phyloP scores from a whole-genome alignment of 2,888 invertebrate genomes.

The Tenthredo scrophulariae region DNA sequence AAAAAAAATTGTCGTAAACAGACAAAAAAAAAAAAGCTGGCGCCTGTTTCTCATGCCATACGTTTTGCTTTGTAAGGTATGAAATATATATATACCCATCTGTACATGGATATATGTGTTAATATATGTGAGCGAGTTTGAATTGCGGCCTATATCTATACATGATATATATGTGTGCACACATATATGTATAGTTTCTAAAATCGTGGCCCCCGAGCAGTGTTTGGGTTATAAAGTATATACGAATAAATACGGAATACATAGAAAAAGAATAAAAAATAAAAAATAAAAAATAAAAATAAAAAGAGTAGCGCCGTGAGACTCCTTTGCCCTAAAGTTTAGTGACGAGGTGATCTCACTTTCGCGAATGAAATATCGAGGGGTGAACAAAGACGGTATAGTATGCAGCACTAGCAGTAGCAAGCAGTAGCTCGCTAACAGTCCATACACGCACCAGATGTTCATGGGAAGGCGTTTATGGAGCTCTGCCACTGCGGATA shows the following conservation, averaged over 20 bases:
- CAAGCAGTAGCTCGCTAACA: neutral
- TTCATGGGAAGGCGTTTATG: neutral
- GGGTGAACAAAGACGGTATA: conserved; percentile 24
- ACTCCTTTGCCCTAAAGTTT: neutral
- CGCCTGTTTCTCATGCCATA: neutral
- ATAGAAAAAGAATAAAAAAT: too few species aligned
- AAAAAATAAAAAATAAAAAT: too few species aligned
- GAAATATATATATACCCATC: neutral
- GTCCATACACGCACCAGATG: conserved; percentile 27
- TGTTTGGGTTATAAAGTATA: too few species aligned
- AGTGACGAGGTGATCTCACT: neutral
- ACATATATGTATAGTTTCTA: neutral
- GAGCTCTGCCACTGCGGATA: neutral
- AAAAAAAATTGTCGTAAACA: neutral
- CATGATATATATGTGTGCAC: neutral
- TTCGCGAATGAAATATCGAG: conserved; percentile 9
- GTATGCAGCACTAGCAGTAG: neutral
- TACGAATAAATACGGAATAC: too few species aligned
- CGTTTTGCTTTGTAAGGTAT: neutral
- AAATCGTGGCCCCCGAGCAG: too few species aligned
- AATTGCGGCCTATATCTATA: neutral
- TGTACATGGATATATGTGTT: neutral
- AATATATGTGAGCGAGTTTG: too few species aligned
- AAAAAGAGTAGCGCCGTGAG: neutral
- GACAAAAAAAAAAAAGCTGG: neutral